phyloP scores from a whole-genome alignment of 2,888 invertebrate species.

The Leptodirus hochenwartii region DNA sequence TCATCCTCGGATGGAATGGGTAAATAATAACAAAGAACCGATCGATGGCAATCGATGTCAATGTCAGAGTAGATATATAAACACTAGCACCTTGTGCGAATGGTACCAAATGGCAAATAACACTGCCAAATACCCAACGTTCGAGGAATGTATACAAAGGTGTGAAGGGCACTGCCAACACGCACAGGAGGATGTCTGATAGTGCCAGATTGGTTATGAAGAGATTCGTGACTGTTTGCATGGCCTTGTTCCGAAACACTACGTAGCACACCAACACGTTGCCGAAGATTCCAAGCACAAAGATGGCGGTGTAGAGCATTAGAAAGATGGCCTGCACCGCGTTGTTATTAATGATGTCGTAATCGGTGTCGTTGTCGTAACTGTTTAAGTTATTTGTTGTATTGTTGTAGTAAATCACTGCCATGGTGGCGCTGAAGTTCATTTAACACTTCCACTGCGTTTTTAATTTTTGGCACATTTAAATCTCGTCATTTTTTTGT shows the following conservation, averaged over 20 bases:
- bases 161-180: constrained; percentile 90
- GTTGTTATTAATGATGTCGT: constrained; percentile 42
- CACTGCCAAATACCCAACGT: constrained; percentile 83
- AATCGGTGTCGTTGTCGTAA: constrained; percentile 10
- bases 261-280: constrained; percentile 88
- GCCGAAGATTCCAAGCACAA: constrained; percentile 75
- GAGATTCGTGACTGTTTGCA: constrained; percentile 96
- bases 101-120: constrained; percentile 82
- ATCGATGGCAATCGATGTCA: constrained; percentile 95
- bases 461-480: no score
- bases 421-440: constrained; percentile 9
- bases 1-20: constrained; percentile 87
- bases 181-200: constrained; percentile 84
- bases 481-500: no score
- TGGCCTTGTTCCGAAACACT: constrained; percentile 77
- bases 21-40: constrained; percentile 94
- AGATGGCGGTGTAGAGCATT: constrained; percentile 65
- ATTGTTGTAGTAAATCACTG: constrained; percentile 14
- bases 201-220: constrained; percentile 94
- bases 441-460: no score
- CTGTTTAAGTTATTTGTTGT: constrained; percentile 12
- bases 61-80: constrained; percentile 91
- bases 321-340: constrained; percentile 57
- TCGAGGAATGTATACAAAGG: constrained; percentile 85
- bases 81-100: constrained; percentile 91